Conservation (phyloP, 1,140 invertebrate species). For the Druon quercuslanigerum region DNA sequence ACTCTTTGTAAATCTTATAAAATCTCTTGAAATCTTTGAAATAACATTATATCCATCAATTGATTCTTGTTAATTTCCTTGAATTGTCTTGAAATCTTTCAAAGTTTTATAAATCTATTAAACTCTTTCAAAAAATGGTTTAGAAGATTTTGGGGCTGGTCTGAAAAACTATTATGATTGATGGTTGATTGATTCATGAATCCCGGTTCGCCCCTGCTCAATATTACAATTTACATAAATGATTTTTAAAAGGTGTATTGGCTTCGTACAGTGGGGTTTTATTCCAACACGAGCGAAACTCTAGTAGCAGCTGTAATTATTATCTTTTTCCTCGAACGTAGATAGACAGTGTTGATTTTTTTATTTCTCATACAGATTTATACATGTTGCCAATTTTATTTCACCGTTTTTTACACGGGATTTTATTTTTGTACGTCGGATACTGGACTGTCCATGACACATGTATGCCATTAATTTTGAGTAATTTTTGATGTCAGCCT, state of each 20-base stretch:
- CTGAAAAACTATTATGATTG: no score
- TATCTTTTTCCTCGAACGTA: constrained; percentile 26
- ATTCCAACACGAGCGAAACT: constrained; percentile 30
- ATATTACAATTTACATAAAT: constrained; percentile 15
- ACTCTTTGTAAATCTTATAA: no score
- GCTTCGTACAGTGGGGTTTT: constrained; percentile 29
- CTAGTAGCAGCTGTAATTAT: constrained; percentile 29
- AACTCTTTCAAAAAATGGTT: no score
- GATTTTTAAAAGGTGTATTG: constrained; percentile 24
- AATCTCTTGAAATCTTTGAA: no score
- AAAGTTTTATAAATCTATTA: no score
- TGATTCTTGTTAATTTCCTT: no score
- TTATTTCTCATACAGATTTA: constrained; percentile 38
- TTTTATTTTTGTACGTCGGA: constrained; percentile 54
- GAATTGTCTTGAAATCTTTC: no score
- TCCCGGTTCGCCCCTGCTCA: neutral
- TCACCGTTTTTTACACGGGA: constrained; percentile 30
- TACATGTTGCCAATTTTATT: constrained; percentile 34
- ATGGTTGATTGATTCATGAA: no score
- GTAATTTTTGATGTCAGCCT: constrained; percentile 28
- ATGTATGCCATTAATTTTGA: constrained; percentile 22
- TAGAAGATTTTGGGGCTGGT: no score
- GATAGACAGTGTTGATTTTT: constrained; percentile 30
- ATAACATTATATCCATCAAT: no score
- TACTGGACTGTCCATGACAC: constrained; percentile 71